Evolutionary conservation across 2,888 invertebrate species (phyloP), one percentile per base, ranked within the genome.

Genomic region (Parelbella ahira): DNA sequence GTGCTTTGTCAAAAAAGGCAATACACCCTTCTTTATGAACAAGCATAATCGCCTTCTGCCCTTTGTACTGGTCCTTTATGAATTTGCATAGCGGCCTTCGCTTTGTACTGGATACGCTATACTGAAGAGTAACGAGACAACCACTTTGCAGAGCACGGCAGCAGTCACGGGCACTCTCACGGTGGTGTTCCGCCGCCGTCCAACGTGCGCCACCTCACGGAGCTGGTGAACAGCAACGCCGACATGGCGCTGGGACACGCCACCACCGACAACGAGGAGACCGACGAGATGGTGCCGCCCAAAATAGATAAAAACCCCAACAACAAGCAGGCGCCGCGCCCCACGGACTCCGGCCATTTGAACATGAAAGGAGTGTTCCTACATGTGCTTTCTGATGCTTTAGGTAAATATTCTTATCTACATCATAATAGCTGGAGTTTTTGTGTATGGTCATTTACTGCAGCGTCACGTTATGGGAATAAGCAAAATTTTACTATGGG

Each of bases 311-410:
- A 76, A 47, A 38, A 60, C 11, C 63, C 77, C 4, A 29, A 8
- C 12, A 73, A 63, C 48, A 76, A 75, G 32, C 76, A 82, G 46
- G 59, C 82, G 87, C 68, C 77, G 0, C 63, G 66, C 39, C 48
- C 65, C 1, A 42, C 76, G 0, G 90, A 92, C 65, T 90, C 94
- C 0, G 92, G 93, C 1, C 96, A 97, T 71, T 93, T 99, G 94
- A 99, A 99, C 72, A 99, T 99, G 98, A 92, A 96, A 38, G 99
- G 98, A n/a, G 99, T 99, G n/a, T 99, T 99, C 76, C 89, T 99
- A 38, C 99, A 99, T 73, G 94, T 99, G 2, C 81, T 99, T 20
- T 98, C 98, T 30, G 99, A 99, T 86, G 99, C 99, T 9, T 87
- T 99, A 30, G 99, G 99, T 79, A 67, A 90, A 81, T 72, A 1